Percentiles rank a stretch among this genome's conserved stretches.
These are phyloP conservation scores for Aplochiton taeniatus DNA, from an alignment of 2,797 vertebrate species.

Conservation along the genomic window DNA sequence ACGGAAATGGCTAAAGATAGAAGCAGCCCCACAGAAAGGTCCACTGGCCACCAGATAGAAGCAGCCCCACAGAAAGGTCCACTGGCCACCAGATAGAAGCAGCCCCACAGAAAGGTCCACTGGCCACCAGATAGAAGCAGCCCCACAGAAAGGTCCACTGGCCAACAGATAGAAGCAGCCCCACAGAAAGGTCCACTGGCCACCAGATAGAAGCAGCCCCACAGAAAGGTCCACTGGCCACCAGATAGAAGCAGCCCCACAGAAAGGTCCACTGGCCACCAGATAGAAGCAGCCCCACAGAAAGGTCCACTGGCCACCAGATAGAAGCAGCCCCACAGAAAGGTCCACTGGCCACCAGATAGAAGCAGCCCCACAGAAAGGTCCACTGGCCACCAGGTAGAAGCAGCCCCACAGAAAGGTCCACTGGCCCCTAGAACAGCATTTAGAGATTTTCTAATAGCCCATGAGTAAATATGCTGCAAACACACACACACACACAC, in stretches of 20 bases:
- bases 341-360: slow-evolving; percentile 66
- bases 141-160: slow-evolving; percentile 51
- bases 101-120: slow-evolving; percentile 45
- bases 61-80: slow-evolving; percentile 40
- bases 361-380: slow-evolving; percentile 52
- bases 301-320: slow-evolving; percentile 59
- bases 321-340: slow-evolving; percentile 60
- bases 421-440: slow-evolving; percentile 61
- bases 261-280: slow-evolving; percentile 58
- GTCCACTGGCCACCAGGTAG: slow-evolving; percentile 70
- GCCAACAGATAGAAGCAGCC: slow-evolving; percentile 67
- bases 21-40: slow-evolving; percentile 38
- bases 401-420: slow-evolving; percentile 38
- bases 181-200: slow-evolving; percentile 53
- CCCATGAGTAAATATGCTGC: slow-evolving; percentile 19
- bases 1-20: slow-evolving; percentile 76
- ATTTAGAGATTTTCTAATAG: slow-evolving; percentile 55
- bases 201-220: slow-evolving; percentile 65
- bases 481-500: slow-evolving; percentile 26
- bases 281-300: slow-evolving; percentile 61
- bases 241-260: slow-evolving; percentile 61
- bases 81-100: slow-evolving; percentile 70
- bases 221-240: slow-evolving; percentile 57
- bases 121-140: slow-evolving; percentile 68
- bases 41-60: slow-evolving; percentile 71